phyloP scores from a whole-genome alignment of 2,888 invertebrate genomes.

The Serrognathus titanus region DNA sequence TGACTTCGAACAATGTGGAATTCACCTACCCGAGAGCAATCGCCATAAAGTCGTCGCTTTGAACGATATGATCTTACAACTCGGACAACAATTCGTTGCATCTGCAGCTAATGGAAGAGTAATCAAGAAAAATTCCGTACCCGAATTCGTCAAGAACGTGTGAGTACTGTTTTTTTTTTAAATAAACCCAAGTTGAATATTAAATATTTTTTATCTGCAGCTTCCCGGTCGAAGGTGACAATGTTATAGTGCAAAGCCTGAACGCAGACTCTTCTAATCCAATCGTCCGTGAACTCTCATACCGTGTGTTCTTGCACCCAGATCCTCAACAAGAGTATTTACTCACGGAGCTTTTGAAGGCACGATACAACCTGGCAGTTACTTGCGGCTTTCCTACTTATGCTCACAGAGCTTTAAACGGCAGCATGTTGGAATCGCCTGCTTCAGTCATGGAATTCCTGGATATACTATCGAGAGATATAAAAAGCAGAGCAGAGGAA shows the following conservation, averaged over 20 bases:
- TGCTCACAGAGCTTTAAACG: slow-evolving; percentile 84
- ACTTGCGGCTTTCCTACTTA: slow-evolving; percentile 89
- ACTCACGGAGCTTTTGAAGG: slow-evolving; percentile 67
- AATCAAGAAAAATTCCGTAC: slow-evolving; percentile 64
- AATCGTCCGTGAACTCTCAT: slow-evolving; percentile 81
- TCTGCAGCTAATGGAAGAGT: slow-evolving; percentile 68
- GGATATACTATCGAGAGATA: slow-evolving; percentile 66
- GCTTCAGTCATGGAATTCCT: slow-evolving; percentile 77
- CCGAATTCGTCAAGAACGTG: slow-evolving; percentile 69
- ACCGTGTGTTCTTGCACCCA: slow-evolving; percentile 79
- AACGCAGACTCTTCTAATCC: slow-evolving; percentile 80
- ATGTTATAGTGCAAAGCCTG: slow-evolving; percentile 73
- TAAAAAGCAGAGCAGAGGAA: slow-evolving; percentile 65
- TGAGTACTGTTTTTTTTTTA: slow-evolving; percentile 48
- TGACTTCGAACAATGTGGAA: slow-evolving; percentile 97
- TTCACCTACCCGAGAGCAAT: slow-evolving; percentile 78
- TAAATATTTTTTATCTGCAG: slow-evolving; percentile 34
- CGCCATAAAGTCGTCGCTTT: slow-evolving; percentile 75
- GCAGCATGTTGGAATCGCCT: slow-evolving; percentile 82
- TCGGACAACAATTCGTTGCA: slow-evolving; percentile 80
- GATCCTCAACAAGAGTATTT: slow-evolving; percentile 72
- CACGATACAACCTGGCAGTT: slow-evolving; percentile 75
- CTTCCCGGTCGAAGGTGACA: slow-evolving; percentile 66
- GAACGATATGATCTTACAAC: slow-evolving; percentile 80
- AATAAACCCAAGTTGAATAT: background rate